These are phyloP conservation scores for Sciaenops ocellatus DNA, from an alignment of 2,797 vertebrate species.

Conservation along the genomic window DNA sequence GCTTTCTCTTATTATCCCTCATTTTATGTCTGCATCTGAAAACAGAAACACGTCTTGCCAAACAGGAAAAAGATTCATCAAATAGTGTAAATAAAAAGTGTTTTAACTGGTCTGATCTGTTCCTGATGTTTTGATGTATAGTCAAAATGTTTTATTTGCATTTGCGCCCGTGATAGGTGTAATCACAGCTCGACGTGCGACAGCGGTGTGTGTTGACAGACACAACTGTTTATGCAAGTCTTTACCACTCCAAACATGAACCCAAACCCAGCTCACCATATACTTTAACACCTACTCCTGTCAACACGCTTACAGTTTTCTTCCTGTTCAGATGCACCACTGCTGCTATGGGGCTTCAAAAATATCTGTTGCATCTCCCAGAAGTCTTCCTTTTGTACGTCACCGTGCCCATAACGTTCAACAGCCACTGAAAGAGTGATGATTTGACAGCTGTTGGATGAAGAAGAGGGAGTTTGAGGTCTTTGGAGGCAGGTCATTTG, in stretches of 20 bases:
- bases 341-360: conserved; percentile 1
- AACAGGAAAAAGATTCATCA: too few relatives aligned
- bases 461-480: conserved; percentile 10
- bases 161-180: neutral
- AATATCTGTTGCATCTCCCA: neutral
- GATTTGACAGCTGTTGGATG: conserved; percentile 11
- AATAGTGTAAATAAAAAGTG: neutral
- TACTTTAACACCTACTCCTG: conserved; percentile 14
- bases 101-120: neutral
- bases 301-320: neutral
- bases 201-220: neutral
- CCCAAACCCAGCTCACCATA: neutral
- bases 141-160: neutral
- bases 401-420: neutral
- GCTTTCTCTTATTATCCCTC: neutral
- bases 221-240: neutral
- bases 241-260: neutral
- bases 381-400: conserved; percentile 1
- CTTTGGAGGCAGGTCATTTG: neutral
- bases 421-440: neutral
- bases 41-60: neutral
- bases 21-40: conserved; percentile 1
- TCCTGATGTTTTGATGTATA: neutral
- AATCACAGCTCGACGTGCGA: neutral
- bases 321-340: neutral